Conservation (phyloP, 92 coral and sea anemone genomes). For the Zoanthus gigantus region DNA sequence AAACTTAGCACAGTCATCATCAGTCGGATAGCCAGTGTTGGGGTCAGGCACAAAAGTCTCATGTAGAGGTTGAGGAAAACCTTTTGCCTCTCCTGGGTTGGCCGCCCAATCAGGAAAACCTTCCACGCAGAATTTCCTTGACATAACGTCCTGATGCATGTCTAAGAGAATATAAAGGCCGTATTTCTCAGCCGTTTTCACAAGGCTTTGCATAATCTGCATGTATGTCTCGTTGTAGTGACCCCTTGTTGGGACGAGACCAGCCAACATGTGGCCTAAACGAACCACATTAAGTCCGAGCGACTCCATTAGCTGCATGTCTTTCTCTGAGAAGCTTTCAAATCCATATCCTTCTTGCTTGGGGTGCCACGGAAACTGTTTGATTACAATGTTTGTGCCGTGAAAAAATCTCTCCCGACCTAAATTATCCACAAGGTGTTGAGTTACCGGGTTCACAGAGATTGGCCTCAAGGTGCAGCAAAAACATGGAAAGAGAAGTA, state of each 20-base stretch:
- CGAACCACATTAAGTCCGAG: conserved; percentile 94
- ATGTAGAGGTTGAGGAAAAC: conserved; percentile 90
- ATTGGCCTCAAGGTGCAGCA: conserved; percentile 57
- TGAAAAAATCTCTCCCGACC: conserved; percentile 92
- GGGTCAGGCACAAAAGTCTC: conserved; percentile 86
- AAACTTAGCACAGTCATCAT: conserved; percentile 89
- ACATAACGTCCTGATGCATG: conserved; percentile 98
- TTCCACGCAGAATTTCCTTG: conserved; percentile 92
- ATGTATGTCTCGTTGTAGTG: conserved; percentile 88
- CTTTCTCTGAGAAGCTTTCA: conserved; percentile 90
- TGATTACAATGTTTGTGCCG: conserved; percentile 95
- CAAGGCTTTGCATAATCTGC: conserved; percentile 79
- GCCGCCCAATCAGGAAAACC: conserved; percentile 96
- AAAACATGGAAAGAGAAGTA: background rate
- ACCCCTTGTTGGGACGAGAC: conserved; percentile 89
- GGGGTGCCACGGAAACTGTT: conserved; percentile 96
- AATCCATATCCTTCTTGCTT: conserved; percentile 80
- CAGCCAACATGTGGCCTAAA: conserved; percentile 98
- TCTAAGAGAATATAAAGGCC: conserved; percentile 92
- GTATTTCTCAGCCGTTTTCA: conserved; percentile 80
- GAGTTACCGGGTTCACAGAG: conserved; percentile 82
- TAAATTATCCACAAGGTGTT: conserved; percentile 74
- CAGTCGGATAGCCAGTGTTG: conserved; percentile 81
- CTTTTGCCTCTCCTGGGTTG: conserved; percentile 80
- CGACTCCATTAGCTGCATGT: conserved; percentile 90